Conservation (phyloP, 2,113 vertebrate genomes). For the Nettapus auritus region DNA sequence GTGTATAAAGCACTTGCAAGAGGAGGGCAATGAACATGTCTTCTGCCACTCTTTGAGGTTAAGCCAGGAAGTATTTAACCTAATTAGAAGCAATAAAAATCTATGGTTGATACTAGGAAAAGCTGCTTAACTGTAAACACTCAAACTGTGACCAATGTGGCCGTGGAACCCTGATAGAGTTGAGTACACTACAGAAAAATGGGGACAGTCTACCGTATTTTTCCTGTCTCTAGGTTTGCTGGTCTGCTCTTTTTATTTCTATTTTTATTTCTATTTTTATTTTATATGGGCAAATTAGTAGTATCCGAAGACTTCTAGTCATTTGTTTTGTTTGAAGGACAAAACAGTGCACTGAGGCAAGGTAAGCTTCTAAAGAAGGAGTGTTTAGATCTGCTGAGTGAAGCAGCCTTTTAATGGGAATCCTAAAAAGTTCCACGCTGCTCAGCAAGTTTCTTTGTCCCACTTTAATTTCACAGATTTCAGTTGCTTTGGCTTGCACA, state of each 20-base stretch:
- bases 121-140: not conserved
- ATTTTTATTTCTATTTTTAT: not conserved
- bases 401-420: not conserved
- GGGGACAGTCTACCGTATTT: not conserved
- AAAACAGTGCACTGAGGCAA: not conserved
- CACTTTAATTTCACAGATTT: not conserved
- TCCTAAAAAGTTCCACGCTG: not conserved
- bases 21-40: not conserved
- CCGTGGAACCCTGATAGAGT: not conserved
- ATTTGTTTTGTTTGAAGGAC: not conserved
- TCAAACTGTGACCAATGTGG: not conserved
- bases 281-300: not conserved
- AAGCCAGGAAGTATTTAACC: slow-evolving; percentile 24
- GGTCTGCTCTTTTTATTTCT: not conserved
- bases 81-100: not conserved
- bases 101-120: not conserved
- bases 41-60: not conserved
- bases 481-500: not conserved
- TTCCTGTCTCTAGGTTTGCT: fast-evolving
- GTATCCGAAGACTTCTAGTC: not conserved
- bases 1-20: not conserved
- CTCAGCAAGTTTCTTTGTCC: not conserved
- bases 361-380: not conserved
- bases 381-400: not conserved
- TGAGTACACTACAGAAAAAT: not conserved